phyloP scores from a whole-genome alignment of 2,797 vertebrate genomes.

The Tachyglossus aculeatus region DNA sequence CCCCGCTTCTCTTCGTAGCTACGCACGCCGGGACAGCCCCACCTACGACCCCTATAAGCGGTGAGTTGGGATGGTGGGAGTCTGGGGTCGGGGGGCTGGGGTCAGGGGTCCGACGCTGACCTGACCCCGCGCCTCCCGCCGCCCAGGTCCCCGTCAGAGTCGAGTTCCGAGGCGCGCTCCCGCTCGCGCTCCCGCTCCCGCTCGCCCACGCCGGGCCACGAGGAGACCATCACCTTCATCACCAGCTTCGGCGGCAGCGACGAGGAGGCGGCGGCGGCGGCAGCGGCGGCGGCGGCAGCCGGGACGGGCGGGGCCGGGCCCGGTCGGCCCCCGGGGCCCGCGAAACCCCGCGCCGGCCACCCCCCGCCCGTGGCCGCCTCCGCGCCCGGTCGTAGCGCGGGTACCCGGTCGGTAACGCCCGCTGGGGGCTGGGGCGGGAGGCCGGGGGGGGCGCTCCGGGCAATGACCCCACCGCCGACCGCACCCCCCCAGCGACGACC shows the following conservation, averaged over 20 bases:
- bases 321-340: too few relatives aligned
- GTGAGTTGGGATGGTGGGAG: slow-evolving; percentile 68
- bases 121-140: accelerated
- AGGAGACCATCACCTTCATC: slow-evolving; percentile 95
- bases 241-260: slow-evolving; percentile 96
- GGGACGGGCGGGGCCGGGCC: too few relatives aligned
- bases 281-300: slow-evolving; percentile 41
- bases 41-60: slow-evolving; percentile 96
- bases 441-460: not conserved
- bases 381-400: slow-evolving; percentile 91
- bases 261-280: slow-evolving; percentile 78
- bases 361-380: slow-evolving; percentile 51
- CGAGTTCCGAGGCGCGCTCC: slow-evolving; percentile 84
- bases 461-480: not conserved
- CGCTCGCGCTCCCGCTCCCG: slow-evolving; percentile 89
- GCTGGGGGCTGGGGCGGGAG: slow-evolving; percentile 59
- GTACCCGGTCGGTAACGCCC: slow-evolving; percentile 98
- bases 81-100: not conserved
- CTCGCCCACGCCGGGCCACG: slow-evolving; percentile 83
- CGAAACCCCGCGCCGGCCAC: slow-evolving; percentile 72
- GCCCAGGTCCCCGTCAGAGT: slow-evolving; percentile 67
- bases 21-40: slow-evolving; percentile 95
- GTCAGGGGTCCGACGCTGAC: accelerated
- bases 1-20: slow-evolving; percentile 70
- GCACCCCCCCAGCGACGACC: not conserved